Conservation (phyloP, 1,140 invertebrate genomes). For the Drosophila willistoni region DNA sequence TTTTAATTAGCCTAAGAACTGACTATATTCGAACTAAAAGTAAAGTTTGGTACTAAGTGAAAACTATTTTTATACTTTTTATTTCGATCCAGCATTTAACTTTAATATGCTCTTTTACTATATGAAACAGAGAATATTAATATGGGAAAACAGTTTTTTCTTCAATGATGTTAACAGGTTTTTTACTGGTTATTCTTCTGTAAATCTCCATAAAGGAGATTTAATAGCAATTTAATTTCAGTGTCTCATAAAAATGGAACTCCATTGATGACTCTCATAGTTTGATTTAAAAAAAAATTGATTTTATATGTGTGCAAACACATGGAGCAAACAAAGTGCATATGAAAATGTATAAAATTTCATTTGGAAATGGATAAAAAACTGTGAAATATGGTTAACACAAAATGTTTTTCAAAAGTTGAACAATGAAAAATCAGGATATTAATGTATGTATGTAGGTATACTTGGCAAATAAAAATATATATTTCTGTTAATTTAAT, state of each 20-base stretch:
- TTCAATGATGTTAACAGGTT: slow-evolving; percentile 18
- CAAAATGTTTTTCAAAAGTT: neutral
- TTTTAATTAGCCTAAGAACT: too few relatives aligned
- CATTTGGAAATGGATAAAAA: neutral
- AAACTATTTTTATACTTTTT: too few relatives aligned
- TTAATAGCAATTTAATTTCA: slow-evolving; percentile 15
- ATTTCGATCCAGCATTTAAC: too few relatives aligned
- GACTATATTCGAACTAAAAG: too few relatives aligned
- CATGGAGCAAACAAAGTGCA: neutral
- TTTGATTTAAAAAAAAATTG: slow-evolving; percentile 46
- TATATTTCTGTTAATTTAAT: slow-evolving; percentile 1
- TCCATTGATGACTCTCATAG: slow-evolving; percentile 30
- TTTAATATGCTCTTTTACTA: too few relatives aligned
- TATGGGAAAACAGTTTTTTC: slow-evolving; percentile 36
- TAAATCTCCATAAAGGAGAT: neutral
- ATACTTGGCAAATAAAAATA: neutral
- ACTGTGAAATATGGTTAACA: neutral
- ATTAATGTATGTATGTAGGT: neutral
- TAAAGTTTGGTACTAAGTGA: too few relatives aligned
- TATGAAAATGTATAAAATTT: neutral
- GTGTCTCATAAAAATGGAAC: neutral
- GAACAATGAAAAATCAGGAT: neutral
- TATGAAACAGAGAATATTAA: too few relatives aligned
- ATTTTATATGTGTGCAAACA: slow-evolving; percentile 23
- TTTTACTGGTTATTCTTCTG: neutral